Evolutionary conservation across 1,140 invertebrate species (phyloP).

Genomic region (Conopomorpha cramerella): DNA sequence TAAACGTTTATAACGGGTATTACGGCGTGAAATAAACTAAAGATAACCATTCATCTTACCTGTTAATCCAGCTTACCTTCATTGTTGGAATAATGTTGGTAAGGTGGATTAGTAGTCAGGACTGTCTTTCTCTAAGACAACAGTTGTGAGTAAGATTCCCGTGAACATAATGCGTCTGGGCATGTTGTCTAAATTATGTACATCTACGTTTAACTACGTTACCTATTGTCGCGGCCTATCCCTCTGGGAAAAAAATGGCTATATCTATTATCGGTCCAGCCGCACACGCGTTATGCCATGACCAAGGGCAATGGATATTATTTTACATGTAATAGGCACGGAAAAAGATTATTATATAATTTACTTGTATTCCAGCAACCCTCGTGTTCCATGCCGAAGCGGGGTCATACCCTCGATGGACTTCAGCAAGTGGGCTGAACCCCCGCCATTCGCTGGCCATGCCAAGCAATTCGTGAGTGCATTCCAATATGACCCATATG

Average conservation of each 20-base stretch:
- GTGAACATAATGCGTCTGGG: too few relatives aligned
- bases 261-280: too few relatives aligned
- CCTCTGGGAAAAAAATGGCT: too few relatives aligned
- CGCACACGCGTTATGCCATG: too few relatives aligned
- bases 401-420: conserved; percentile 85
- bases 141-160: too few relatives aligned
- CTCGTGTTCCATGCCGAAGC: conserved; percentile 85
- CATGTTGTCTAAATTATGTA: not conserved
- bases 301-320: not conserved
- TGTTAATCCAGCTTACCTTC: too few relatives aligned
- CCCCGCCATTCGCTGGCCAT: conserved; percentile 44
- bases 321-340: not conserved
- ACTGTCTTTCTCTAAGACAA: too few relatives aligned
- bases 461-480: conserved; percentile 70
- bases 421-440: conserved; percentile 85
- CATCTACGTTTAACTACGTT: not conserved
- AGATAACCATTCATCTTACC: too few relatives aligned
- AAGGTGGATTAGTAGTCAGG: not conserved
- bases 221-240: too few relatives aligned
- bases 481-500: conserved; percentile 59
- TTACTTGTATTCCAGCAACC: conserved; percentile 70
- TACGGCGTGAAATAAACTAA: too few relatives aligned
- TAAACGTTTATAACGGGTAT: not conserved
- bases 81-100: not conserved
- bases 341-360: not conserved